A percentile compares a stretch with the other conserved stretches of the same genome.
phyloP scores from a whole-genome alignment of 1,140 invertebrate species.

The Chrysoperla carnea region DNA sequence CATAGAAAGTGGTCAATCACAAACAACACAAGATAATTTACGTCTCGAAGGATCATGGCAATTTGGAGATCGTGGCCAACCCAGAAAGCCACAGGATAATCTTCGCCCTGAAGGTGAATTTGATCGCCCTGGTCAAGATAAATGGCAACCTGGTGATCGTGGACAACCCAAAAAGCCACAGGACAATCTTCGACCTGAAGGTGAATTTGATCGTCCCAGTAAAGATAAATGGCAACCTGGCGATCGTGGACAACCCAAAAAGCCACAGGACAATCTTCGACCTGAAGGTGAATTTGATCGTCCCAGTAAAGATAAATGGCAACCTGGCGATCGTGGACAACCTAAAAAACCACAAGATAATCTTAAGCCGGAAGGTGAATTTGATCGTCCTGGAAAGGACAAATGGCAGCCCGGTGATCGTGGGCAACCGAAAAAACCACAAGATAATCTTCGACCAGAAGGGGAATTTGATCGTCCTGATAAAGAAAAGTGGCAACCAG shows the following conservation, averaged over 20 bases:
- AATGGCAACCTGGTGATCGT: slow-evolving; percentile 22
- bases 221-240: slow-evolving; percentile 23
- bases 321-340: slow-evolving; percentile 17
- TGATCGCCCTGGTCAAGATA: slow-evolving; percentile 11
- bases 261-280: slow-evolving; percentile 33
- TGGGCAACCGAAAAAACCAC: slow-evolving; percentile 28
- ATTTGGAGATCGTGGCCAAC: slow-evolving; percentile 29
- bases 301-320: slow-evolving; percentile 14
- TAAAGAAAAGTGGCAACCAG: slow-evolving; percentile 17
- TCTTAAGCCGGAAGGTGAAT: slow-evolving; percentile 35
- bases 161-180: slow-evolving; percentile 22
- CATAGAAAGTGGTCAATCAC: too few relatives aligned
- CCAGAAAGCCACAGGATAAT: slow-evolving; percentile 32
- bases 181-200: slow-evolving; percentile 34
- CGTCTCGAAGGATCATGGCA: too few relatives aligned
- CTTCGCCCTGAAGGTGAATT: slow-evolving; percentile 30
- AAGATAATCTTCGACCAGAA: slow-evolving; percentile 34
- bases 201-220: slow-evolving; percentile 33
- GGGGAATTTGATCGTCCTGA: slow-evolving; percentile 29
- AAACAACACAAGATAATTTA: too few relatives aligned
- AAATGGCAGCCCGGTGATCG: slow-evolving; percentile 35
- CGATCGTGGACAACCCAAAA: slow-evolving; percentile 27
- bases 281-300: slow-evolving; percentile 33
- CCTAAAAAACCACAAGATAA: slow-evolving; percentile 30
- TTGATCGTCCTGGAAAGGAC: slow-evolving; percentile 24